Evolutionary conservation across 2,113 vertebrate genomes (phyloP).

Genomic region (Gadus chalcogrammus): DNA sequence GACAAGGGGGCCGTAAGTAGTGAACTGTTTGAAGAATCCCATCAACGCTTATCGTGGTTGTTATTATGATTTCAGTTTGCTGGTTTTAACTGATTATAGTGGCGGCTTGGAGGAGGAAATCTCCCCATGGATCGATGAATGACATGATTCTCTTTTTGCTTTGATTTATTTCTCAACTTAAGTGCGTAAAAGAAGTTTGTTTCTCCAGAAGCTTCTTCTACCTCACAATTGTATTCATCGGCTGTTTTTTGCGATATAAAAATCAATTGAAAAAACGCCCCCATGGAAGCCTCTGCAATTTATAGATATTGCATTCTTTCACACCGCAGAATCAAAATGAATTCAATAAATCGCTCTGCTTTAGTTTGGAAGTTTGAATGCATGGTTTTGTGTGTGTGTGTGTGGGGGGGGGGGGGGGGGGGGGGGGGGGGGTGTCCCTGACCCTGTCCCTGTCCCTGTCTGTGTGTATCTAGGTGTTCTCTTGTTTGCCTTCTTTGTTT

Average conservation of each 20-base stretch:
- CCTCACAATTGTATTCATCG: background rate
- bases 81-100: too few relatives aligned
- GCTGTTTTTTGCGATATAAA: background rate
- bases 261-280: slow-evolving; percentile 8
- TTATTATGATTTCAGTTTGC: background rate
- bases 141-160: too few relatives aligned
- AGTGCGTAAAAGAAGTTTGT: background rate
- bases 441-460: background rate
- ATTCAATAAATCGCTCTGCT: slow-evolving; percentile 11
- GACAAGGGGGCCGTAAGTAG: slow-evolving; percentile 86
- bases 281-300: background rate
- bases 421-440: background rate
- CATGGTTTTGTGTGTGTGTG: slow-evolving; percentile 5
- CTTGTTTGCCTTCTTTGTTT: slow-evolving; percentile 11
- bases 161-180: background rate
- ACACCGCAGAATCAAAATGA: slow-evolving; percentile 5
- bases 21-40: background rate
- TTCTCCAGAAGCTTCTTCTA: background rate
- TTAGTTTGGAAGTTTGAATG: too few relatives aligned
- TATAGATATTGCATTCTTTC: background rate
- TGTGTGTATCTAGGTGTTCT: background rate
- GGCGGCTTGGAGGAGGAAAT: too few relatives aligned
- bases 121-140: too few relatives aligned
- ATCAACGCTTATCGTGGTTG: background rate
- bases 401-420: background rate